A percentile compares a stretch with the other conserved stretches of the same genome.
Conservation (phyloP, 2,113 vertebrate species). For the Lophius piscatorius region DNA sequence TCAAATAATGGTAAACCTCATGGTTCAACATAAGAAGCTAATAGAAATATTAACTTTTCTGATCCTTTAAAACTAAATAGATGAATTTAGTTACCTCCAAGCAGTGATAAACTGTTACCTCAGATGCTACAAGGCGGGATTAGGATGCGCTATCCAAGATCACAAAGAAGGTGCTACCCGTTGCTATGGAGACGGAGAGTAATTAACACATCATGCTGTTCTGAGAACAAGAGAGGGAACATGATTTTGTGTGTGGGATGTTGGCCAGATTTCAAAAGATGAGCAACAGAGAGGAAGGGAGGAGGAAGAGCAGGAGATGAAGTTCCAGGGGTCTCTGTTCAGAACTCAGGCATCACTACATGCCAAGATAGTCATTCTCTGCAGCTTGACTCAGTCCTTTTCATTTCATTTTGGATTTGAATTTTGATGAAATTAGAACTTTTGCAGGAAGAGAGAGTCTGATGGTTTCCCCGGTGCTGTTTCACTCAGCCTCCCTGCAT, state of each 20-base stretch:
- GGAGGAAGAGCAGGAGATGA: constrained; percentile 34
- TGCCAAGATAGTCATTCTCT: not conserved
- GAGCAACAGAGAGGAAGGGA: constrained; percentile 17
- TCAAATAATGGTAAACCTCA: too few relatives aligned
- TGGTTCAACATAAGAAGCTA: too few relatives aligned
- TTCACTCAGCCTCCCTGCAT: constrained; percentile 20
- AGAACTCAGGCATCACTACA: constrained; percentile 39
- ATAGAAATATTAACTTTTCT: too few relatives aligned
- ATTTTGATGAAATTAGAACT: constrained; percentile 7
- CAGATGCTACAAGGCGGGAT: constrained; percentile 22
- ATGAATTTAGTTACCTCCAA: too few relatives aligned
- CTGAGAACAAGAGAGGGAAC: constrained; percentile 42
- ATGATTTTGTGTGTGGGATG: constrained; percentile 45
- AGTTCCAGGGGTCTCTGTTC: constrained; percentile 20
- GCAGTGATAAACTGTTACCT: constrained; percentile 7
- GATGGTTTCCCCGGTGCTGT: not conserved
- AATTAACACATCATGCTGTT: constrained; percentile 71
- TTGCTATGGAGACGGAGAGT: constrained; percentile 67
- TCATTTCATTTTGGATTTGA: not conserved
- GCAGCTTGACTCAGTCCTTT: not conserved
- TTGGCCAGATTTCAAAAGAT: constrained; percentile 63
- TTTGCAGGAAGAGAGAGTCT: constrained; percentile 7
- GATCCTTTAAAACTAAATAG: too few relatives aligned
- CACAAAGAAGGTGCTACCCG: constrained; percentile 53
- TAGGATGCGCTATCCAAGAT: constrained; percentile 44